These are phyloP conservation scores for Archaeoteleia sp. DNA, from an alignment of 2,888 invertebrate genomes.

Conservation along the genomic window DNA sequence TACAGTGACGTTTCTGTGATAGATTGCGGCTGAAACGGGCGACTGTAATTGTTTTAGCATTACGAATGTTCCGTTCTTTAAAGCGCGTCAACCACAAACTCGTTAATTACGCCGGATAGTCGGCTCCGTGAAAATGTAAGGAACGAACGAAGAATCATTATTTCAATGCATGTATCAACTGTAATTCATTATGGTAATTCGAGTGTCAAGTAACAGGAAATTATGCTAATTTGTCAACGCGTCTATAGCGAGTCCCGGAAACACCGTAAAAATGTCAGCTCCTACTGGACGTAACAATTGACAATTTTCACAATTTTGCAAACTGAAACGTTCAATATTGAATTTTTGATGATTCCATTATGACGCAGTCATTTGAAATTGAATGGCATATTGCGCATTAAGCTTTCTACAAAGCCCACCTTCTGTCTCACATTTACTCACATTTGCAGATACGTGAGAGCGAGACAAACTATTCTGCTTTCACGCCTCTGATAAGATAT, in stretches of 20 bases:
- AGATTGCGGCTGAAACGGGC: constrained; percentile 45
- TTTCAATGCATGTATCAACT: constrained; percentile 42
- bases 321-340: too few species aligned
- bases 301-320: too few species aligned
- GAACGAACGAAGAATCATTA: constrained; percentile 33
- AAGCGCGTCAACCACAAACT: constrained; percentile 45
- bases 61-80: constrained; percentile 25
- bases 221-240: constrained; percentile 44
- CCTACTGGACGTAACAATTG: too few species aligned
- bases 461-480: too few species aligned
- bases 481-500: too few species aligned
- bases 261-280: too few species aligned
- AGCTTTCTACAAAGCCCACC: too few species aligned
- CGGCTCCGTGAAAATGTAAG: constrained; percentile 45
- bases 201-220: constrained; percentile 35
- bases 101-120: constrained; percentile 44
- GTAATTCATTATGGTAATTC: constrained; percentile 50
- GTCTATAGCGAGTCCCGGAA: constrained; percentile 16
- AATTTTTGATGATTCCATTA: too few species aligned
- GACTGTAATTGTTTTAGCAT: constrained; percentile 36
- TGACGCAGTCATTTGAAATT: too few species aligned
- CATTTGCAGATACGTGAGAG: too few species aligned
- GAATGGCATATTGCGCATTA: too few species aligned
- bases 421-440: too few species aligned
- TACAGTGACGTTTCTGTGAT: constrained; percentile 51